These are phyloP conservation scores for Ptyas mucosa DNA, from an alignment of 2,113 vertebrate species.

Conservation along the genomic window DNA sequence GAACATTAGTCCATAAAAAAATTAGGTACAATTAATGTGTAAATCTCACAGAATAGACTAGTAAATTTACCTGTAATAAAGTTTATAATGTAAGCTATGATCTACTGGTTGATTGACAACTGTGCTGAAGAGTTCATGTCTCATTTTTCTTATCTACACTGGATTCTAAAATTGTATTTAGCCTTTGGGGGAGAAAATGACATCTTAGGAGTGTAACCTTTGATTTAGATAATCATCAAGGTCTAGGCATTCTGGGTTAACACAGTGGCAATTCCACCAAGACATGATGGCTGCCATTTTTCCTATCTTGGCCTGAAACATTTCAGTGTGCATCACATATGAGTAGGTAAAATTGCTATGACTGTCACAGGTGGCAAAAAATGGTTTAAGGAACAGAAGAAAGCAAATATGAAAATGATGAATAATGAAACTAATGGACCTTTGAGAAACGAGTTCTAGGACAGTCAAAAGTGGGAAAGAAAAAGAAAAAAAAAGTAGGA, in stretches of 20 bases:
- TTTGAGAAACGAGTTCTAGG: neutral
- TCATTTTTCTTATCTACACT: neutral
- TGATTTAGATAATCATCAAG: neutral
- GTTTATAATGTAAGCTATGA: neutral
- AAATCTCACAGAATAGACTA: neutral
- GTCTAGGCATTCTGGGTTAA: neutral
- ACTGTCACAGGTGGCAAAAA: neutral
- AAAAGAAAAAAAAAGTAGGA: neutral
- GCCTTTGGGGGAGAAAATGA: neutral
- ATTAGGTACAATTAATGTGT: neutral
- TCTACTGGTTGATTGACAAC: neutral
- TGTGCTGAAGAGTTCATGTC: neutral
- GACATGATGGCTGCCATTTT: neutral
- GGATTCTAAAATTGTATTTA: neutral
- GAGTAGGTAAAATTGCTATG: neutral
- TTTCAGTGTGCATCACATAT: neutral
- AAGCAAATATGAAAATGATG: neutral
- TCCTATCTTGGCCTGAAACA: neutral
- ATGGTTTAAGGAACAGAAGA: neutral
- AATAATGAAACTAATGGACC: neutral
- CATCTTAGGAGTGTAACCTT: neutral
- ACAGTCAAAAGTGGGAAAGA: neutral
- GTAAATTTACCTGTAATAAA: neutral
- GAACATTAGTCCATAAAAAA: neutral
- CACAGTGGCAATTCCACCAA: neutral